Conservation (phyloP, 2,113 vertebrate genomes). For the Amphilophus citrinellus region DNA sequence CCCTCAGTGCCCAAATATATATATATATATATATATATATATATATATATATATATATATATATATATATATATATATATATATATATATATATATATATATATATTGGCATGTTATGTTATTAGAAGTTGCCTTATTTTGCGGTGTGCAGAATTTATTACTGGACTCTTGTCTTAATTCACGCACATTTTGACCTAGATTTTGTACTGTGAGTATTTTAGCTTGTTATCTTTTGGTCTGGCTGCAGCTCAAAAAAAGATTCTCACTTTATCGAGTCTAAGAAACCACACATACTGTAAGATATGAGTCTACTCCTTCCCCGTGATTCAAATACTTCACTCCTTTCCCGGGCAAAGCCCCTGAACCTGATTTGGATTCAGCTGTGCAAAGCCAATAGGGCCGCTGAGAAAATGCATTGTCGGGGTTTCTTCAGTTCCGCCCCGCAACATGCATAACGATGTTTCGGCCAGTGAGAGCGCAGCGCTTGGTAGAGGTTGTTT, state of each 20-base stretch:
- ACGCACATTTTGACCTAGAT: not conserved
- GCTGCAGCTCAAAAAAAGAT: not conserved
- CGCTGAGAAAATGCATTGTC: conserved; percentile 78
- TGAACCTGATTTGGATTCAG: conserved; percentile 77
- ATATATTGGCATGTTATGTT: not conserved
- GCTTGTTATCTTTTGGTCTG: not conserved
- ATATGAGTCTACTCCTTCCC: conserved; percentile 27
- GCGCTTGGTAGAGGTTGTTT: conserved; percentile 59
- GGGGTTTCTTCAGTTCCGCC: conserved; percentile 77
- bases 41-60: no score
- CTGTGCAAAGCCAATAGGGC: conserved; percentile 59
- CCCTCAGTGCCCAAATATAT: no score
- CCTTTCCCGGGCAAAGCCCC: conserved; percentile 78
- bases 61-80: no score
- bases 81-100: no score
- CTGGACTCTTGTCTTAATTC: not conserved
- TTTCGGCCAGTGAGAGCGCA: conserved; percentile 70
- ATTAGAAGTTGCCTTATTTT: not conserved
- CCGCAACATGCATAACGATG: conserved; percentile 82
- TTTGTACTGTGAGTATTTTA: not conserved
- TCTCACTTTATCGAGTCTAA: not conserved
- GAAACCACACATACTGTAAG: not conserved
- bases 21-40: no score
- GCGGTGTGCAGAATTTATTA: no score
- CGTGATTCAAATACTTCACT: conserved; percentile 56